Evolutionary conservation across 2,888 invertebrate species (phyloP), one percentile per base, ranked within the genome.

Genomic region (Andrena haemorrhoa): DNA sequence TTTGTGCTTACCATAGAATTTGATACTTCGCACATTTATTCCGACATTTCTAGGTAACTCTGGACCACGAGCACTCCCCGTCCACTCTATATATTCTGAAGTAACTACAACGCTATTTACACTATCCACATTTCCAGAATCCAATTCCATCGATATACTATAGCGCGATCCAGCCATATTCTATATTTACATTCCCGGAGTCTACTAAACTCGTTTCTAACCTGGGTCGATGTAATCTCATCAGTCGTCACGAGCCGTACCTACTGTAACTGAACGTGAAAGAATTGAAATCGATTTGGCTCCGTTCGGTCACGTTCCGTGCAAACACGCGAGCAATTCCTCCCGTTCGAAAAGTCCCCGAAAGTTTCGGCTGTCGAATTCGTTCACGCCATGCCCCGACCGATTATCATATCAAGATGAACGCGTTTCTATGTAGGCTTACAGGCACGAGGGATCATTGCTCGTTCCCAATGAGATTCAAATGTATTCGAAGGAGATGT

Each of bases 401-500:
- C 63, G 72, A 60, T 74, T 60, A 60, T 74, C 58, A 61, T 63
- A 88, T 89, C 90, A 90, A 83, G 90, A 90, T 88, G 89, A 90
- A 87, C 69, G 84, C 85, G 33, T 63, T 63, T 86, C 64, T 56
- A 71, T 78, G 74, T 89, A 85, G 83, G 70, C 70, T 75, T 71
- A 64, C 41, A 74, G 66, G 49, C 69, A 41, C 51, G 31, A 12
- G 35, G 23, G n/a, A 20, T 41, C 64, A 71, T 58, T 74, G 12
- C 26, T 26, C 61, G 58, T 63, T 65, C 49, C 69, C 85, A 89
- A 89, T 88, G 86, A 86, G 78, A 91, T 90, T 90, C 83, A 90
- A 91, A 91, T 90, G 86, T 90, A 90, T 90, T 90, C 86, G 23
- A 77, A 69, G 76, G 76, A 80, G 82, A 86, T 85, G 82, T 82